Evolutionary conservation across 2,888 invertebrate genomes (phyloP).

Genomic region (Pachymerium ferrugineum): DNA sequence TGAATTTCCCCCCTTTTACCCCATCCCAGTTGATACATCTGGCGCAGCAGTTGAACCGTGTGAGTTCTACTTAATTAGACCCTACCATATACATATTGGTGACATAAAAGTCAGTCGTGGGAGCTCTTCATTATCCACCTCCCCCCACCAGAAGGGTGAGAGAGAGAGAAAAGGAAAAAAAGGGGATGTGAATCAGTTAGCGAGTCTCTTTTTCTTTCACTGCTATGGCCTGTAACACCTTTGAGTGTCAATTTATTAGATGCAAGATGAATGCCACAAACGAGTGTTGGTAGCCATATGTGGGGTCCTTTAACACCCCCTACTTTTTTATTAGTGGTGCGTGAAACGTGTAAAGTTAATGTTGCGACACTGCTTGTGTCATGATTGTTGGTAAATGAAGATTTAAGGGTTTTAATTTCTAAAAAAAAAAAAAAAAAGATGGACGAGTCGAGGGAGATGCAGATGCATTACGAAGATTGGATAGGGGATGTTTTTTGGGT

Average conservation of each 20-base stretch:
- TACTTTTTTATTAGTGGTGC: not conserved
- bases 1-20: not conserved
- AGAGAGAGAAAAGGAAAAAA: too few relatives aligned
- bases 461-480: not conserved
- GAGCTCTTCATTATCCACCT: constrained; percentile 9
- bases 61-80: not conserved
- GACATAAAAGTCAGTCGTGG: constrained; percentile 9
- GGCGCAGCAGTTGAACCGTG: not conserved
- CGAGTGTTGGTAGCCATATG: not conserved
- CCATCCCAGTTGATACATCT: not conserved
- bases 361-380: not conserved
- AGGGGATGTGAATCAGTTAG: too few relatives aligned
- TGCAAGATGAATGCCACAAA: not conserved
- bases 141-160: not conserved
- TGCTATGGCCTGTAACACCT: not conserved
- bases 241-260: not conserved
- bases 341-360: not conserved
- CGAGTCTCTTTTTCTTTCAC: not conserved
- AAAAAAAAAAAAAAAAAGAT: not conserved
- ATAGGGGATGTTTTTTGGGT: too few relatives aligned
- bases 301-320: not conserved
- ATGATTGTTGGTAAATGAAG: not conserved
- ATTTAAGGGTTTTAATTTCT: not conserved
- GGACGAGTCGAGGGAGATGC: not conserved
- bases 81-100: not conserved